Conservation (phyloP, 1,140 invertebrate genomes). For the Eurosta solidaginis region DNA sequence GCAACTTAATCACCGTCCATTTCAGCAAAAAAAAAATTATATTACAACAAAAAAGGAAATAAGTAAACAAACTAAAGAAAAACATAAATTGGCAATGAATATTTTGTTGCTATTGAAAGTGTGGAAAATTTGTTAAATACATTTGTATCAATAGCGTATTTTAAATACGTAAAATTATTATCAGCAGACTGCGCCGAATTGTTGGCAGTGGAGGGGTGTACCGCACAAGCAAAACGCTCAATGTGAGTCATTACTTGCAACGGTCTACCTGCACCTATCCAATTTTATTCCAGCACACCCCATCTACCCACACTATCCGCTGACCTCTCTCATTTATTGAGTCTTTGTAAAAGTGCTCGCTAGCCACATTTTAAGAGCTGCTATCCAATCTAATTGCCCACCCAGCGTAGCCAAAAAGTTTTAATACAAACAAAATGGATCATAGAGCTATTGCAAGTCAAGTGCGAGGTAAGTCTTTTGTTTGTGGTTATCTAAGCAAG, state of each 20-base stretch:
- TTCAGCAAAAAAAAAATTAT: neutral
- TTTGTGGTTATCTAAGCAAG: no score
- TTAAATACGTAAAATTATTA: no score
- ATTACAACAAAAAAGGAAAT: neutral
- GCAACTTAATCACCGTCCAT: neutral
- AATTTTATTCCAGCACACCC: neutral
- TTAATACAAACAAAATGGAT: conserved; percentile 45
- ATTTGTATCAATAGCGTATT: neutral
- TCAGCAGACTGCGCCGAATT: neutral
- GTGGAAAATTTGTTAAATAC: neutral
- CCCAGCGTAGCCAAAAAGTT: neutral
- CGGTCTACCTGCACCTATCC: conserved; percentile 9
- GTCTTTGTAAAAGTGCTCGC: no score
- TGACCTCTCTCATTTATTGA: no score
- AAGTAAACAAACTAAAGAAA: neutral
- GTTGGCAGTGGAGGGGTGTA: neutral
- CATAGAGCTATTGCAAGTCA: conserved; percentile 57
- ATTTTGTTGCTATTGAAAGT: neutral
- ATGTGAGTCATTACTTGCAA: neutral
- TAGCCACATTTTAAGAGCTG: no score
- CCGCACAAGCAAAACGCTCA: neutral
- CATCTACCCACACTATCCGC: neutral
- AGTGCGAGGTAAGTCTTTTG: conserved; percentile 54
- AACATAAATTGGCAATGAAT: neutral
- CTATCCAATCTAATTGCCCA: neutral